phyloP scores from a whole-genome alignment of 2,797 vertebrate genomes.

The Coranthus polyacanthus region DNA sequence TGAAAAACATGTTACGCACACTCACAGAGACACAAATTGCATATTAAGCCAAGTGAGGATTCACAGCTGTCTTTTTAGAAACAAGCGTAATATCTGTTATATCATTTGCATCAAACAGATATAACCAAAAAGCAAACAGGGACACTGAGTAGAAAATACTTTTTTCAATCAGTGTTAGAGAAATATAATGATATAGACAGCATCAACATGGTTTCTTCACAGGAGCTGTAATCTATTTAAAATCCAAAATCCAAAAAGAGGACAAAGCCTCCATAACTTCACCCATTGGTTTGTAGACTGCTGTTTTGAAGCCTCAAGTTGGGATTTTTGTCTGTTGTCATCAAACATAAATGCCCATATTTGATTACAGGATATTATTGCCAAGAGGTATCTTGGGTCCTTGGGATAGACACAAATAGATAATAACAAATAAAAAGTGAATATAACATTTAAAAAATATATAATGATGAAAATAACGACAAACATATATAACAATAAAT shows the following conservation, averaged over 20 bases:
- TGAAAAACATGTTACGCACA: conserved; percentile 19
- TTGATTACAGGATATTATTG: neutral
- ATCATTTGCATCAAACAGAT: conserved; percentile 1
- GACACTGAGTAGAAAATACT: neutral
- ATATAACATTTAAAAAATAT: neutral
- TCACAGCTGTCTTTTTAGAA: conserved; percentile 2
- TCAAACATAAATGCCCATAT: too few species aligned
- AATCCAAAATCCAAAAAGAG: too few species aligned
- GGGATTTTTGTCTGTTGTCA: too few species aligned
- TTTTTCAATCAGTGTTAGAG: conserved; percentile 3
- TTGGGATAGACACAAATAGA: neutral
- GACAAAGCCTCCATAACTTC: too few species aligned
- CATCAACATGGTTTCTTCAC: neutral
- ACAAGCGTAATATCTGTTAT: neutral
- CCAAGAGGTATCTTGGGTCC: neutral
- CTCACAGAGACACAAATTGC: neutral
- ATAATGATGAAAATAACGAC: too few species aligned
- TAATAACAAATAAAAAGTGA: too few species aligned
- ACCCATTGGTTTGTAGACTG: neutral
- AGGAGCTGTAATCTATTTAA: neutral
- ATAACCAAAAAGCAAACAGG: neutral
- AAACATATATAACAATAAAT: too few species aligned
- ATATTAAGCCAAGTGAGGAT: conserved; percentile 2
- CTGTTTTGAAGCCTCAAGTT: neutral
- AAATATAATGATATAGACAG: too few species aligned